Conservation (phyloP, 2,888 invertebrate species). For the Mesochorus sp. region DNA sequence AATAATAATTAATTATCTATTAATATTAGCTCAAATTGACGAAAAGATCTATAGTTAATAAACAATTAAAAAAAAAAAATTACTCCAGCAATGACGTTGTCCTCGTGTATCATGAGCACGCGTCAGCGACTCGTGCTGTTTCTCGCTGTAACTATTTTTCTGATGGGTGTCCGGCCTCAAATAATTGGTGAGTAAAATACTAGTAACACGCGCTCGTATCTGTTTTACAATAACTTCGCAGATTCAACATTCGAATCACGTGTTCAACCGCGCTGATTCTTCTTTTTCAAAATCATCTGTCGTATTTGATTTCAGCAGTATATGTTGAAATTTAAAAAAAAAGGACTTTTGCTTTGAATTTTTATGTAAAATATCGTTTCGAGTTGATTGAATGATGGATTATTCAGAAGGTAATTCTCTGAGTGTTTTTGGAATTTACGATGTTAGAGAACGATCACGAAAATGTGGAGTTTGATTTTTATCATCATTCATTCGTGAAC, state of each 20-base stretch:
- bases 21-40: no score
- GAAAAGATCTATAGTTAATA: no score
- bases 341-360: no score
- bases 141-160: conserved; percentile 70
- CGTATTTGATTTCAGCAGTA: no score
- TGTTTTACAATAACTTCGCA: neutral
- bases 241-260: neutral
- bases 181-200: conserved; percentile 75
- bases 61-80: conserved; percentile 43
- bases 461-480: conserved; percentile 56
- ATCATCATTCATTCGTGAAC: conserved; percentile 55
- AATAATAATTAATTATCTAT: no score
- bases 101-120: conserved; percentile 60
- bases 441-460: conserved; percentile 17
- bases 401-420: conserved; percentile 60
- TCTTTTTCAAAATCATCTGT: no score
- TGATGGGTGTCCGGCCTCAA: conserved; percentile 74
- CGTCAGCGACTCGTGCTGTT: conserved; percentile 68
- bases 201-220: neutral
- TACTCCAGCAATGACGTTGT: conserved; percentile 49
- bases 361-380: conserved; percentile 26
- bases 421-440: conserved; percentile 32
- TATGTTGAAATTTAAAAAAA: no score
- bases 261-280: no score
- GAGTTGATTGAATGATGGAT: conserved; percentile 58